Base-by-base conservation (phyloP, 92 coral and sea anemone genomes). In the Epizoanthus fatuus region DNA sequence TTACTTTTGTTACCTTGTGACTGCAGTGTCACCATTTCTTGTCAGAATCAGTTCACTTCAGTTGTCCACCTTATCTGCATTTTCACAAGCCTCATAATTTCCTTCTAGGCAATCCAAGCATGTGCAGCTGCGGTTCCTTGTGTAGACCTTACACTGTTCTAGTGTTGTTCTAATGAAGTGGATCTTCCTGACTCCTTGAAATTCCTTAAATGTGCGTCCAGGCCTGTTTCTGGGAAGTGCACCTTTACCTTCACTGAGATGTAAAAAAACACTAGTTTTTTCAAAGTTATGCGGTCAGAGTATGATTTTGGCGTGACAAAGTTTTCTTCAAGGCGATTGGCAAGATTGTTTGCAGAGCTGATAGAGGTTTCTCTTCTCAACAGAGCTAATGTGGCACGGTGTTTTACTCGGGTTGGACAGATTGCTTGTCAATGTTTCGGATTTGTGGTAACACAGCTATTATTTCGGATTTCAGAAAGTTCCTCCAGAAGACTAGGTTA, bases 11-110 rank as follows among this genome's bases (percentile, higher is more conserved):
- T 67, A 20, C 70, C 72, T 25, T 65, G 79, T 82, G 12, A 58
- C 72, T 17, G 86, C 86, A 3, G 22, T 80, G 20, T 22, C 51
- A 0, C 32, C 86, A 42, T 47, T 54, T 25, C 80, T 12, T 8
- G 79, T 1, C 19, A 74, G 17, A 1, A 4, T 11, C 16, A 69
- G 47, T 42, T 82, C 86, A 35, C 11, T 53, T 65, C 69, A 69
- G 7, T 49, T 59, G 62, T 82, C 86, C 8, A 82, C 79, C 7
- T 16, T 69, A 4, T 85, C 89, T 8, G 25, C 2, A 39, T 84
- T 73, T 5, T 55, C 25, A 69, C 81, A 42, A 1, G 49, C 25
- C 7, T 62, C 60, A 6, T 10, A 38, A 45, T 68, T 22, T 38
- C 8, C 52, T 3, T 38, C 6, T 7, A 37, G 11, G 51, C 52